Percentiles rank a stretch among this genome's conserved stretches.
Conservation (phyloP, 2,113 vertebrate genomes). For the Pseudois nayaur region DNA sequence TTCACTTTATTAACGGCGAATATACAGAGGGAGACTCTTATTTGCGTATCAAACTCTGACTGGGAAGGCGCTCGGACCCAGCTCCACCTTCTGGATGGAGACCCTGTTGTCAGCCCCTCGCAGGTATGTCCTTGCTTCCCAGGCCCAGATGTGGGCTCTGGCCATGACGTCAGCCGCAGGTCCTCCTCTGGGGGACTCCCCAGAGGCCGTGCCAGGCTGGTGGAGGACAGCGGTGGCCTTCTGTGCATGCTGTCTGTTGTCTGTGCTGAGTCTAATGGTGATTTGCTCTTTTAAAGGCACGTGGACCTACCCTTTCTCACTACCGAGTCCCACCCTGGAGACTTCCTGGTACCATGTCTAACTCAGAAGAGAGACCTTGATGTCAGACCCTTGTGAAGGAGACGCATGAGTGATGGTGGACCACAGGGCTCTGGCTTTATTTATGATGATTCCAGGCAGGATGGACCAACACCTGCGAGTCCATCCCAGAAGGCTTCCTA, state of each 20-base stretch:
- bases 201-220: rapidly evolving
- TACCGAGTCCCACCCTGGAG: background rate
- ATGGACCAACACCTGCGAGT: rapidly evolving
- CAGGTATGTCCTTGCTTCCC: background rate
- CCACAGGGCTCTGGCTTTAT: background rate
- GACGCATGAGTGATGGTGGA: rapidly evolving
- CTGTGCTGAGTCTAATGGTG: background rate
- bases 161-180: background rate
- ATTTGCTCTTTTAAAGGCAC: background rate
- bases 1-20: conserved; percentile 47
- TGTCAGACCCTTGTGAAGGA: no score
- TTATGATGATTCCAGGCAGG: background rate
- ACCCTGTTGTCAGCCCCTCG: background rate
- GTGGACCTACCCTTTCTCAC: background rate
- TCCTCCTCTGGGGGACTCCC: background rate
- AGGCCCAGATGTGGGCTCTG: rapidly evolving
- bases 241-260: rapidly evolving
- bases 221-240: rapidly evolving
- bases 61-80: background rate
- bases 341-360: rapidly evolving
- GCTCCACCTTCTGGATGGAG: background rate
- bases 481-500: background rate
- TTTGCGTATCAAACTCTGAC: conserved; percentile 52
- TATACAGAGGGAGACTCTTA: conserved; percentile 59
- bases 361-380: background rate